Evolutionary conservation across 2,797 vertebrate species (phyloP), one percentile per base, ranked within the genome.

Genomic region (Gymnocypris eckloni): DNA sequence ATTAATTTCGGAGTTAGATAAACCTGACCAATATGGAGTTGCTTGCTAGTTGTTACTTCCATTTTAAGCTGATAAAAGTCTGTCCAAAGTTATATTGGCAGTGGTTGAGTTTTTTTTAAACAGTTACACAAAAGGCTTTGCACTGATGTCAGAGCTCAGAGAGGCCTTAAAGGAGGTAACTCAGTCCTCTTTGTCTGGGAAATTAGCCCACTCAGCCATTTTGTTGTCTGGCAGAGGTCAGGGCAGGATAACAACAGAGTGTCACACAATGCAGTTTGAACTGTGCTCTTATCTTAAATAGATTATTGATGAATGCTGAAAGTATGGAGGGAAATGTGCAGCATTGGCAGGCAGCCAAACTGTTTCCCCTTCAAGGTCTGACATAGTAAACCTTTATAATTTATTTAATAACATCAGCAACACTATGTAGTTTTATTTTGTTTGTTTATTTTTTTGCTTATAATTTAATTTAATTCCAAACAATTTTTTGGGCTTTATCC

Each of bases 281-380:
- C 88, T 86, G 86, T 83, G 83, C 80, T 87, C 87, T 87, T 87
- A 89, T 83, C 87, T 87, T 83, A 87, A 87, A 86, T 81, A 87
- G 89, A 88, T 89, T 88, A 87, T 87, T 89, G 89, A 88, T 88
- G 87, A 88, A 86, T 72, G 86, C 85, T 85, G 83, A 82, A 86
- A 77, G 81, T 80, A 83, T 84, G 85, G 79, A 82, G 82, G 88
- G 85, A 89, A 89, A 88, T 85, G 70, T 88, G 87, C 87, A 88
- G 82, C 84, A 71, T 28, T 81, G 69, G 82, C 89, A 33, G 85
- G 85, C 79, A 81, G 87, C 80, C 84, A 86, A 84, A 76, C 84
- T 82, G 81, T 71, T 50, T 70, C 48, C 75, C 73, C 33, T 64
- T 45, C 59, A 82, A 76, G 13, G 33, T 54, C 79, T 70, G 71